A percentile compares a stretch with the other conserved stretches of the same genome.
Evolutionary conservation across 2,888 invertebrate species (phyloP).

Genomic region (Tolmerus cingulatus): DNA sequence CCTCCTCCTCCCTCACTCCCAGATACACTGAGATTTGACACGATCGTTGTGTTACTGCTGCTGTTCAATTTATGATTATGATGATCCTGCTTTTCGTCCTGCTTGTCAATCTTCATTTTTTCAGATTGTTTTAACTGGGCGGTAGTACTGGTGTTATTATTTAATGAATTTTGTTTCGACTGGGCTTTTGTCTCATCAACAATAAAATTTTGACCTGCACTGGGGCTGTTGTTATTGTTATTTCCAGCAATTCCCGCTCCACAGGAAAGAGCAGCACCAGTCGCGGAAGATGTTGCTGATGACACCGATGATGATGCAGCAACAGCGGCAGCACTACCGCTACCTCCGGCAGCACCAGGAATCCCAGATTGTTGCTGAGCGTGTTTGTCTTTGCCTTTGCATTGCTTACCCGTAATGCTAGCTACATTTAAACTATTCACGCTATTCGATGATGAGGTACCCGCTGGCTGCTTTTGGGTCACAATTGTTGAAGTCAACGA

Average conservation of each 20-base stretch:
- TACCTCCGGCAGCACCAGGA: neutral
- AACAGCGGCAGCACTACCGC: neutral
- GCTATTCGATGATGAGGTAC: neutral
- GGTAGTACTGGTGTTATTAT: constrained; percentile 49
- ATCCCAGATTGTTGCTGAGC: neutral
- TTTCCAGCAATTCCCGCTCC: neutral
- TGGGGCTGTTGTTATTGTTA: constrained; percentile 42
- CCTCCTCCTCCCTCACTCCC: neutral
- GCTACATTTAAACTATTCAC: neutral
- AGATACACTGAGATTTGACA: constrained; percentile 29
- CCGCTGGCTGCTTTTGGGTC: neutral
- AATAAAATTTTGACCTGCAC: neutral
- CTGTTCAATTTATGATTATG: constrained; percentile 5
- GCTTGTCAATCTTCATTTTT: constrained; percentile 28
- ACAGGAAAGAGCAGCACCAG: neutral
- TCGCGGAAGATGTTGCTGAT: neutral
- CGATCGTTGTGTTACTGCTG: neutral
- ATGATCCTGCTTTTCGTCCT: neutral
- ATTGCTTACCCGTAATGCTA: neutral
- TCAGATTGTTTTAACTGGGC: constrained; percentile 55
- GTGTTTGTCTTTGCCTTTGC: constrained; percentile 29
- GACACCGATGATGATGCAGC: neutral
- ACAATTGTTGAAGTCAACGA: neutral
- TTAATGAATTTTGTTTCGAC: neutral
- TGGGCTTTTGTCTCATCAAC: neutral